Evolutionary conservation across 2,888 invertebrate genomes (phyloP), one percentile per base, ranked within the genome.

Genomic region (Actias luna): DNA sequence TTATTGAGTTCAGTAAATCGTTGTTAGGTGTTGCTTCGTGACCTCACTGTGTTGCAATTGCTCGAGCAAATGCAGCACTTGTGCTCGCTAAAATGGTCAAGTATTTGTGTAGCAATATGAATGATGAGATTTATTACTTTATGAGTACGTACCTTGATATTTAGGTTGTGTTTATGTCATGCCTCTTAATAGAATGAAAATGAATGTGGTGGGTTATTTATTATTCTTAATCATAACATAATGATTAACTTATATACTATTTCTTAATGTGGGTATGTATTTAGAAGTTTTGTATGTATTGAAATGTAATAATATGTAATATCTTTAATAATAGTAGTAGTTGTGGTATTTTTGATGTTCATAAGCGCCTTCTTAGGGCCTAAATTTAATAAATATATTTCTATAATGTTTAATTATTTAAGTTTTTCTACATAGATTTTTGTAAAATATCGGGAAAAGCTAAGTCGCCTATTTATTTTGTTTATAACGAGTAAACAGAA

Each of bases 11-110:
- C n/a, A 27, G 61, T 60, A 60, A 63, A 63, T 64, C 42, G 25
- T 31, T 63, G 57, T 62, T 59, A 59, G 55, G 36, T 59, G 61
- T 64, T 62, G 42, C 64, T 35, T 61, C 61, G 42, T 64, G 64
- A 64, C 59, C 64, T 57, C 35, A 31, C 22, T 16, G 69, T 77
- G 71, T 78, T 72, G 80, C 73, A 81, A 80, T 70, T 64, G 64
- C 70, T 70, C 69, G 72, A 68, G 69, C 71, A 74, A 75, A 69
- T 55, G 29, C 71, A 69, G 69, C 75, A 75, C 75, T 78, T 78
- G 76, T 70, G 67, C 61, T 55, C 65, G 60, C 68, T 69, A 76
- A 74, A 77, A 74, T 72, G 64, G 72, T 74, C 74, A 71, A 75
- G 72, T 75, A 73, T 77, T 75, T 79, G 67, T 63, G 55, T 39